Conservation (phyloP, 2,797 vertebrate species). For the Meda fulgida region DNA sequence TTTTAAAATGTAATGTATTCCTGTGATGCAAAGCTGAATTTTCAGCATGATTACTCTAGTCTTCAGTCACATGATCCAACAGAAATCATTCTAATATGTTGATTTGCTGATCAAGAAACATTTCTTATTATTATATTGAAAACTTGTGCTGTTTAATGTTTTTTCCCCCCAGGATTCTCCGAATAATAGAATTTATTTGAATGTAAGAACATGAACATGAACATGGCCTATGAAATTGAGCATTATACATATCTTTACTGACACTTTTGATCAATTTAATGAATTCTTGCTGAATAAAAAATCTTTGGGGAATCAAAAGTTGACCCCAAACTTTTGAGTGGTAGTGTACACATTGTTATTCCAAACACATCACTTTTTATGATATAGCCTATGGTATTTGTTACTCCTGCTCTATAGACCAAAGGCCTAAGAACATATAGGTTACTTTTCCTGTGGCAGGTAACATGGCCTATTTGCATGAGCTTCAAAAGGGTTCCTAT, state of each 20-base stretch:
- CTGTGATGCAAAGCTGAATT: neutral
- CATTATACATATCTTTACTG: neutral
- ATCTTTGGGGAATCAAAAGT: too few relatives aligned
- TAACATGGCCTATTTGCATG: constrained; percentile 7
- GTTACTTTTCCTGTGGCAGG: neutral
- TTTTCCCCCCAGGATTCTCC: too few relatives aligned
- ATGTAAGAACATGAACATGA: neutral
- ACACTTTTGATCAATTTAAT: neutral
- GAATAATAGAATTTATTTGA: too few relatives aligned
- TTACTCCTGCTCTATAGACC: neutral
- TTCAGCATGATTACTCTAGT: neutral
- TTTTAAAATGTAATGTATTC: neutral
- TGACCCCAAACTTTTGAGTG: neutral
- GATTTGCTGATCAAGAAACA: neutral
- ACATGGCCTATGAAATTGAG: neutral
- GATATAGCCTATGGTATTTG: neutral
- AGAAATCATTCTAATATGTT: neutral
- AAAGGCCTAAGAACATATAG: neutral
- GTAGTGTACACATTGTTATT: constrained; percentile 9
- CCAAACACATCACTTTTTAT: constrained; percentile 1
- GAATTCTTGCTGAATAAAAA: neutral
- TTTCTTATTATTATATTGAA: neutral
- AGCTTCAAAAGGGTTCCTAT: neutral
- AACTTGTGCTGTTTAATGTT: neutral
- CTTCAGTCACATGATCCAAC: too few relatives aligned